Base-by-base conservation (phyloP, 2,888 invertebrate species). In the Eilema depressum region DNA sequence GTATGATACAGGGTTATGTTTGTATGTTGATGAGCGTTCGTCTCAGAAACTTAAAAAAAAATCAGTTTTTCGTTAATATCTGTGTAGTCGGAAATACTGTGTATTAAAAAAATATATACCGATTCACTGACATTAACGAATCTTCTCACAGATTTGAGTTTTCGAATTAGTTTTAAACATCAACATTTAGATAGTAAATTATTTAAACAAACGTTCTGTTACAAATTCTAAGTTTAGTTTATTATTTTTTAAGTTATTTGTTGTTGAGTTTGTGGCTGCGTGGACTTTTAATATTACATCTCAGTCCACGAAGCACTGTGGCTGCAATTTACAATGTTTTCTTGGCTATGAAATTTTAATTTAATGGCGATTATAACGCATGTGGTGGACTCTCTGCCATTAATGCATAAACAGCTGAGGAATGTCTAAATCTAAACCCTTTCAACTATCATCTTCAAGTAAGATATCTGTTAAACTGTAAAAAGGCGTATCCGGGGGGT, bases 1-100 rank as follows among this genome's bases (percentile, higher is more conserved):
- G 17, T 68, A 63, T 69, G 0, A 26, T 47, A 66, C 57, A 41
- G 37, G 41, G 53, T 61, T 33, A n/a, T 25, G 26, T 65, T 59
- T 28, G 7, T 26, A 37, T 63, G 25, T 56, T 30, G 33, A 61
- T 41, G 61, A 14, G 3, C 41, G 41, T 26, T 66, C 10, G 26
- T 7, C 28, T 37, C 11, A 41, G 5, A 26, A 59, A 28, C 26
- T 20, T 25, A 37, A 33, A 25, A 17, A 37, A 25, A 23, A 33
- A 23, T n/a, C 53, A 53, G n/a, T 8, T n/a, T n/a, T 2, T 53
- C 20, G n/a, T 8, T n/a, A 53, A 20, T 20, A 7, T 17, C 47
- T 20, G 20, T 20, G 47, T 17, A 20, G 20, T 47, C 17, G 17
- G 17, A 14, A 17, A 41, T 17, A 4, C 41, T 17, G n/a, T 47